Conservation (phyloP, 2,113 vertebrate species). For the Brienomyrus brachyistius region DNA sequence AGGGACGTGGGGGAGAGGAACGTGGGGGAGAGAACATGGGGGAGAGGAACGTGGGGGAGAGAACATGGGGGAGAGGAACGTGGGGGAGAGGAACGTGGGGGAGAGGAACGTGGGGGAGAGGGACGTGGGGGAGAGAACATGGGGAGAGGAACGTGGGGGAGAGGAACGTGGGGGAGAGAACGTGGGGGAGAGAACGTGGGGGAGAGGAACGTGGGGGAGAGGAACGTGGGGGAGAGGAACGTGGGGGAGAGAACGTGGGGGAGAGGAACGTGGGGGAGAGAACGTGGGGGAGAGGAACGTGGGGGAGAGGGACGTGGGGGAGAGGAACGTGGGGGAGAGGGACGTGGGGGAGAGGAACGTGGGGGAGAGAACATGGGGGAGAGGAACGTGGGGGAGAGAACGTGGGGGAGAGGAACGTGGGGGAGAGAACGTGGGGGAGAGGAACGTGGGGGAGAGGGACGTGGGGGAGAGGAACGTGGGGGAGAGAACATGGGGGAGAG, state of each 20-base stretch:
- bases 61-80: no score
- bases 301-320: slow-evolving; percentile 39
- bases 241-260: slow-evolving; percentile 33
- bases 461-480: slow-evolving; percentile 40
- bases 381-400: slow-evolving; percentile 41
- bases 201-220: slow-evolving; percentile 41
- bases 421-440: no score
- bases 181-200: no score
- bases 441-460: slow-evolving; percentile 34
- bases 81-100: slow-evolving; percentile 38
- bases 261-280: slow-evolving; percentile 43
- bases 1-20: slow-evolving; percentile 39
- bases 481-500: no score
- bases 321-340: slow-evolving; percentile 25
- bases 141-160: slow-evolving; percentile 29
- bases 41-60: slow-evolving; percentile 41
- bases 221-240: slow-evolving; percentile 35
- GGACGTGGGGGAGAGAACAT: no score
- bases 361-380: slow-evolving; percentile 29
- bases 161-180: no score
- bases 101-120: slow-evolving; percentile 26
- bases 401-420: slow-evolving; percentile 38
- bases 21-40: slow-evolving; percentile 38
- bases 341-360: slow-evolving; percentile 44
- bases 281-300: no score